Base-by-base conservation (phyloP, 2,888 invertebrate genomes). In the Nasonia oneida region DNA sequence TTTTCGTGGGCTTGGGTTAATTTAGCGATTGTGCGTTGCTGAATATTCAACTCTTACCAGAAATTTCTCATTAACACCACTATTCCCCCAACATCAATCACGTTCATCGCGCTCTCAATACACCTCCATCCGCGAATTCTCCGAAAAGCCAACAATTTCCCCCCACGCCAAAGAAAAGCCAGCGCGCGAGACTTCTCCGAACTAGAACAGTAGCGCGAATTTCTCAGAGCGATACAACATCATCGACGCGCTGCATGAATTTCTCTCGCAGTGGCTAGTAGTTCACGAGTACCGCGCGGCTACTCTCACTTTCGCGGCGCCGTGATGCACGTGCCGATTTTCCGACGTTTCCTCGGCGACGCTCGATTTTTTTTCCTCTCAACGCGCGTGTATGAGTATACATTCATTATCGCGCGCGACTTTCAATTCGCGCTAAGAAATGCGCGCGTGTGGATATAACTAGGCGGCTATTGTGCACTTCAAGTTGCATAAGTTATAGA, bases 271-370 rank as follows among this genome's bases (percentile, higher is more conserved):
- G 23, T 29, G 4, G 73, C 73, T 23, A 73, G 42, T 73, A 73
- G 42, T 73, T 73, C 73, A 67, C 29, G 73, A 42, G 42, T 12
- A 47, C 73, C 23, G 47, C 61, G 39, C 14, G 74, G 23, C 42
- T 42, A 77, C 77, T 77, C 77, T 77, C 77, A 77, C 77, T 77
- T 77, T 77, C 77, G 61, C 61, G 37, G 29, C n/a, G 12, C 37
- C 8, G 29, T 29, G 64, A n/a, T n/a, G 73, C 39, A 39, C 73
- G 47, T 42, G 73, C 73, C 73, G 73, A 73, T 73, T 73, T 73
- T 47, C 47, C 73, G 47, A 42, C n/a, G 57, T 29, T 73, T 73
- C 47, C 39, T 23, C 33, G 18, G 29, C 33, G 6, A 70, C 37
- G 2, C 15, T 70, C 5, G 23, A 33, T 67, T 70, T 37, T 70